Base-by-base conservation (phyloP, 2,888 invertebrate species). In the Lepidocyrtinus sp. region DNA sequence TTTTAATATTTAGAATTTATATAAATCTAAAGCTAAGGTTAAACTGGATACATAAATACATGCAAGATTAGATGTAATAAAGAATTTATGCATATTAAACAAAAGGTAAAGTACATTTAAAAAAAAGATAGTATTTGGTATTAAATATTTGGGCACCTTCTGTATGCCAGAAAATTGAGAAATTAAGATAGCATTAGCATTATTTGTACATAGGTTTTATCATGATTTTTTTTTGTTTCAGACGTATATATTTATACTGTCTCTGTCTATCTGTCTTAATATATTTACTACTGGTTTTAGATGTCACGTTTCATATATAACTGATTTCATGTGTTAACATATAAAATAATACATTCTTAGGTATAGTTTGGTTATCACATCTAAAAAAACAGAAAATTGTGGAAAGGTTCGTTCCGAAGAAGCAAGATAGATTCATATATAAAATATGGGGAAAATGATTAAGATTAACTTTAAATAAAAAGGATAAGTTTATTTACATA, bases 261-360 rank as follows among this genome's bases (percentile, higher is more conserved):
- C 15, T 7, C 15, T 50, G 17, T 50, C 36, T 36, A 5, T 36
- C n/a, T n/a, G n/a, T n/a, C n/a, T 36, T 36, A 36, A 7, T 7
- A 50, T 50, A 12, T 50, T 50, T 50, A 7, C n/a, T n/a, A n/a
- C 50, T 50, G 50, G 50, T 50, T 50, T 36, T 36, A 36, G 36
- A 36, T 36, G 36, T 36, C 50, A 50, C n/a, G n/a, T 50, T 7
- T 50, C 50, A 36, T 12, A 36, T 5, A 7, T 36, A 12, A 36
- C 12, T 50, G 50, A 50, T 50, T 50, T 50, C 50, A 50, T 50
- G 50, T 50, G 50, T 50, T n/a, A n/a, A n/a, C n/a, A n/a, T n/a
- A n/a, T n/a, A n/a, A n/a, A n/a, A n/a, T n/a, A n/a, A n/a, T n/a
- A n/a, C n/a, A n/a, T n/a, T n/a, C n/a, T n/a, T n/a, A n/a, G n/a